Percentiles rank a stretch among this genome's conserved stretches.
Evolutionary conservation across 2,113 vertebrate species (phyloP).

Genomic region (Astur gentilis): DNA sequence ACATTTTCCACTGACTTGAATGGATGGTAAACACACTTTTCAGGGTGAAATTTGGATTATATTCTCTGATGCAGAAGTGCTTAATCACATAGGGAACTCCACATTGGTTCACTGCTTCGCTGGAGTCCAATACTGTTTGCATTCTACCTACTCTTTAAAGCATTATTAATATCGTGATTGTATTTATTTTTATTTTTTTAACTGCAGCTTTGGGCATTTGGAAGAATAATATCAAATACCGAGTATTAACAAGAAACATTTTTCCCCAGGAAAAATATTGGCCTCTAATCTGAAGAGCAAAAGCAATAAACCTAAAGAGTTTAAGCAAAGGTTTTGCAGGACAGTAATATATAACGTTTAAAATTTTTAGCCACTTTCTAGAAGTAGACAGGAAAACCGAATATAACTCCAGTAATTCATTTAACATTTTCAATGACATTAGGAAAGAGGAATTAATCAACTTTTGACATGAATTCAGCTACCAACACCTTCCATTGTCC

Average conservation of each 20-base stretch:
- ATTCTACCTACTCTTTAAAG: not conserved
- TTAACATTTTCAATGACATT: conserved; percentile 66
- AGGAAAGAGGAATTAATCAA: conserved; percentile 66
- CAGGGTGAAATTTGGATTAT: conserved; percentile 24
- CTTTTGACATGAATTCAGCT: conserved; percentile 50
- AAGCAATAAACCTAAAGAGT: conserved; percentile 51
- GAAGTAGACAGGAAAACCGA: conserved; percentile 32
- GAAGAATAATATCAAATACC: conserved; percentile 11
- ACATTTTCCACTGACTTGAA: not conserved
- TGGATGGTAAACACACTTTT: not conserved
- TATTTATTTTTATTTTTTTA: not conserved
- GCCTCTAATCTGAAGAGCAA: conserved; percentile 46
- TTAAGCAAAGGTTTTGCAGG: conserved; percentile 47
- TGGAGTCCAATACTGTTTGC: not conserved
- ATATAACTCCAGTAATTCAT: conserved; percentile 50
- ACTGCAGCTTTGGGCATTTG: conserved; percentile 29
- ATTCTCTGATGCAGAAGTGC: not conserved
- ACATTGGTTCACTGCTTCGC: not conserved
- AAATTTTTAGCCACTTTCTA: conserved; percentile 62
- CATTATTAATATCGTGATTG: conserved; percentile 22
- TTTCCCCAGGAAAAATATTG: conserved; percentile 25
- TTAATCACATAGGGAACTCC: not conserved
- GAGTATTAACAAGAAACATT: not conserved
- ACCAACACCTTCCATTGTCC: conserved; percentile 45
- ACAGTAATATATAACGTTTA: conserved; percentile 33